Percentiles rank a stretch among this genome's conserved stretches.
Conservation (phyloP, 2,113 vertebrate genomes). For the Nibea albiflora region DNA sequence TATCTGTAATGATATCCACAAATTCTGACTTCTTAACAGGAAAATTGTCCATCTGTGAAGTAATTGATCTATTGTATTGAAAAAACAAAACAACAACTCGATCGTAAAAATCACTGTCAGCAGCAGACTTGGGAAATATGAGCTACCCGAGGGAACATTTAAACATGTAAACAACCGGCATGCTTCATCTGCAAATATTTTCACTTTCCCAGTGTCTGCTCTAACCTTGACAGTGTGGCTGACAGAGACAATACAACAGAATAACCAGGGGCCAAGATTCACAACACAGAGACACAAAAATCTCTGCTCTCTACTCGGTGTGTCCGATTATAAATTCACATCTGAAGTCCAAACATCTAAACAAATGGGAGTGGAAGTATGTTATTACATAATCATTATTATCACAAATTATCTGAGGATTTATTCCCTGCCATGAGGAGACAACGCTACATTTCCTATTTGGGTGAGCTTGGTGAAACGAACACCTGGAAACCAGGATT, state of each 20-base stretch:
- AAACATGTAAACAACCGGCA: slow-evolving; percentile 70
- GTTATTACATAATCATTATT: background rate
- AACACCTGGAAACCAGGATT: too few species aligned
- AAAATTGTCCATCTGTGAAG: background rate
- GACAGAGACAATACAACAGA: background rate
- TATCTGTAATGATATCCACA: background rate
- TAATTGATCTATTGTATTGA: background rate
- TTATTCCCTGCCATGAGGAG: too few species aligned
- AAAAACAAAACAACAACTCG: background rate
- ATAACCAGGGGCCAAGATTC: background rate
- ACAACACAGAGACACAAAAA: background rate
- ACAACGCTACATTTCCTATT: background rate
- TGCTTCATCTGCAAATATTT: slow-evolving; percentile 82
- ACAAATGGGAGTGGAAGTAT: background rate
- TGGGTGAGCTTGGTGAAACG: background rate
- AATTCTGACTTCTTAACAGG: background rate
- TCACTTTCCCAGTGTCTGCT: slow-evolving; percentile 56
- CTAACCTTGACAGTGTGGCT: slow-evolving; percentile 64
- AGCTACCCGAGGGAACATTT: slow-evolving; percentile 34
- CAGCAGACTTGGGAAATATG: slow-evolving; percentile 35
- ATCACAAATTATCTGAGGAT: background rate
- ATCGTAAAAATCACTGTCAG: background rate
- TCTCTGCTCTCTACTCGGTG: background rate
- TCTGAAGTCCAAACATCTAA: background rate
- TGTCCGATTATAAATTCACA: background rate